Base-by-base conservation (phyloP, 2,113 vertebrate genomes). In the Triplophysa siluroides region DNA sequence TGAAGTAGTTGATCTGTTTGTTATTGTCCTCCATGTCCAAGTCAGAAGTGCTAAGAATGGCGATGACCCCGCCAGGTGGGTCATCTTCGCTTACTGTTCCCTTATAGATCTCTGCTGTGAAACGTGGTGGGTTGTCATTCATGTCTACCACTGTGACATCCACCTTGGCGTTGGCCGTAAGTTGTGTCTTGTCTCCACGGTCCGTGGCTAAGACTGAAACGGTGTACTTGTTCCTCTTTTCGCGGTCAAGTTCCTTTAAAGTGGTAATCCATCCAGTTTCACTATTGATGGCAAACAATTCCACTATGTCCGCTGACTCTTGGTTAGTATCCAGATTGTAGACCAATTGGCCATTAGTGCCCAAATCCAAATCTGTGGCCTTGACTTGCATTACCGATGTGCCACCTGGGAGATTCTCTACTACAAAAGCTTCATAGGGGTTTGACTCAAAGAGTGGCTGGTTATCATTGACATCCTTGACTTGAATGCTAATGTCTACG, bases 41-140 rank as follows among this genome's bases (percentile, higher is more conserved):
- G 64, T 99, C 98, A 0, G 94, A 95, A 58, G 96, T 98, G 86
- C 96, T 97, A 58, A 99, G 78, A 79, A 99, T 98, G 60, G 98
- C 98, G 8, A 99, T 95, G 7, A 99, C 94, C 2, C 93, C 93
- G 0, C 96, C 96, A 2, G 95, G 95, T 11, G 95, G 95, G 80
- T 98, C 97, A 52, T 97, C 97, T 84, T 99, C 98, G 43, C 97
- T 99, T 84, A 99, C 97, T 0, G 97, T 98, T 72, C 98, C 98
- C 87, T 98, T 99, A 85, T 99, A 99, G 76, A 99, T 95, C 90
- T 98, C 97, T 0, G 97, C 97, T 0, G 95, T 97, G 82, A 99
- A 99, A 16, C 94, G 94, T 0, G 98, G 98, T 0, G 97, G 93
- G 76, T 93, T 99, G 86, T 99, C 98, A 4, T 99, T 99, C 71